These are phyloP conservation scores for Sialis lutaria DNA, from an alignment of 2,888 invertebrate species.

Conservation along the genomic window DNA sequence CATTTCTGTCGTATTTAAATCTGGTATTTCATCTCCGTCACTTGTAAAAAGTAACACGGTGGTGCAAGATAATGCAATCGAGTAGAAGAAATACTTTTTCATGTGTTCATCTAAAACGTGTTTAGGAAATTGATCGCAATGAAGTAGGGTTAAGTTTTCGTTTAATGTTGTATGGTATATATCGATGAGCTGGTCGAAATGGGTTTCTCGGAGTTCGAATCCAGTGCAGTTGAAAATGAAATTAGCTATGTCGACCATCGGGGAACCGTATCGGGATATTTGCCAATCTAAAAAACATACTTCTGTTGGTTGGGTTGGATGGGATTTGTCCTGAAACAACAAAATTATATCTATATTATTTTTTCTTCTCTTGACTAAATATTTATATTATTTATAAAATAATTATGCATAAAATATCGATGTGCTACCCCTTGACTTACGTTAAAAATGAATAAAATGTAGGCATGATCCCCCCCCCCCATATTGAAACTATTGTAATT, in stretches of 20 bases:
- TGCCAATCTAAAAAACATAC: conserved; percentile 17
- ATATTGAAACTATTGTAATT: too few species aligned
- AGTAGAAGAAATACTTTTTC: conserved; percentile 14
- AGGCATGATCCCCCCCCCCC: too few species aligned
- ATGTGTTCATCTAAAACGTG: conserved; percentile 15
- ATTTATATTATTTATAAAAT: too few species aligned
- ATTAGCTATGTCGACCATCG: conserved; percentile 19
- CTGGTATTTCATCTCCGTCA: conserved; percentile 12
- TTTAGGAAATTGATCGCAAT: conserved; percentile 17
- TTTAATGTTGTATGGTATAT: conserved; percentile 18
- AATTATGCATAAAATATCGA: too few species aligned
- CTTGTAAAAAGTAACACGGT: conserved; percentile 14
- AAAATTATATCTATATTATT: too few species aligned
- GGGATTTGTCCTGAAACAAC: conserved; percentile 3
- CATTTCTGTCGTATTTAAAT: conserved; percentile 7
- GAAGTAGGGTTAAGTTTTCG: conserved; percentile 12
- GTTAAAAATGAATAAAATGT: too few species aligned
- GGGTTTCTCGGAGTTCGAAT: conserved; percentile 14
- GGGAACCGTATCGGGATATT: conserved; percentile 13
- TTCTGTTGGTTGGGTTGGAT: conserved; percentile 12
- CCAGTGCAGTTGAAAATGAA: conserved; percentile 18
- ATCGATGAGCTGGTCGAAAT: conserved; percentile 16
- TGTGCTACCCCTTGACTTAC: too few species aligned
- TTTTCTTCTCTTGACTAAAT: too few species aligned
- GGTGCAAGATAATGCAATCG: conserved; percentile 14